A percentile compares a stretch with the other conserved stretches of the same genome.
These are phyloP conservation scores for Apis cerana DNA, from an alignment of 1,140 invertebrate genomes.

Conservation along the genomic window DNA sequence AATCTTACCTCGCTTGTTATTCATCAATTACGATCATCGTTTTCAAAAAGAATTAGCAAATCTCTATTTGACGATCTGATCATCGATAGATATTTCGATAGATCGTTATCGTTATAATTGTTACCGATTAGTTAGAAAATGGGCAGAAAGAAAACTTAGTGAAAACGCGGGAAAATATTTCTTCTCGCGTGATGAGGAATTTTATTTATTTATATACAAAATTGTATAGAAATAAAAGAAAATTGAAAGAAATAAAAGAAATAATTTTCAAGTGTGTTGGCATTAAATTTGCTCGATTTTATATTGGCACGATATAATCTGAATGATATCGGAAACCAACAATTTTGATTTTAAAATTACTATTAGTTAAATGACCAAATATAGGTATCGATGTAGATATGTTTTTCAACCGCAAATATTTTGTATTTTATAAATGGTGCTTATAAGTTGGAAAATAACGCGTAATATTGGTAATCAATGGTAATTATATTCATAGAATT, in stretches of 20 bases:
- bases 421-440: neutral
- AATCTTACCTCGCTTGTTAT: constrained; percentile 5
- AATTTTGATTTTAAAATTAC: neutral
- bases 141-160: neutral
- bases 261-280: neutral
- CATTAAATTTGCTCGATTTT: neutral
- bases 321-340: neutral
- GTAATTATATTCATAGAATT: neutral
- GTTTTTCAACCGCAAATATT: neutral
- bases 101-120: neutral
- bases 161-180: neutral
- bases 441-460: neutral
- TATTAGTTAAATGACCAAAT: neutral
- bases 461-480: neutral
- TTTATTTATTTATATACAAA: too few relatives aligned
- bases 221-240: too few relatives aligned
- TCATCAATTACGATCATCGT: neutral
- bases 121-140: neutral
- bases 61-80: neutral
- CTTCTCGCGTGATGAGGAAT: neutral
- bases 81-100: neutral
- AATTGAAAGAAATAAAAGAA: neutral
- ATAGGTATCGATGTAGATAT: neutral
- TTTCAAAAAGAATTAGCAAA: too few relatives aligned
- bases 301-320: neutral